These are phyloP conservation scores for Chiroxiphia lanceolata DNA, from an alignment of 2,797 vertebrate species.

Conservation along the genomic window DNA sequence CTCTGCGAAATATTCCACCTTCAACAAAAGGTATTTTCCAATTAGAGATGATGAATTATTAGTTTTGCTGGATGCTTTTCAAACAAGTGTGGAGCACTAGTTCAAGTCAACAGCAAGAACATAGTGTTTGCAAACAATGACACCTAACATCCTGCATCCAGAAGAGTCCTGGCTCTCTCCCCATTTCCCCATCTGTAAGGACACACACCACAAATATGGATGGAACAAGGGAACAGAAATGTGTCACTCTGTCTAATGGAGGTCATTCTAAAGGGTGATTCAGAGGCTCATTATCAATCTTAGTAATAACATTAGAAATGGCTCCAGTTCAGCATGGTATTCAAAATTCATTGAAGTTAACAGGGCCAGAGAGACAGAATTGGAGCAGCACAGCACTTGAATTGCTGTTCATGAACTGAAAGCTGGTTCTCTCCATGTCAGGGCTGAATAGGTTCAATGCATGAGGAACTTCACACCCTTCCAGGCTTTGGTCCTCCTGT, in stretches of 20 bases:
- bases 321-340: background rate
- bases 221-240: background rate
- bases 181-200: background rate
- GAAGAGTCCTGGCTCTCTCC: background rate
- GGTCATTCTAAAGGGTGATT: background rate
- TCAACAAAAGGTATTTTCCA: background rate
- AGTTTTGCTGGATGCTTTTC: background rate
- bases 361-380: background rate
- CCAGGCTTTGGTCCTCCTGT: background rate
- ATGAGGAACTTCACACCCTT: accelerated
- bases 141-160: background rate
- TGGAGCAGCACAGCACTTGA: background rate
- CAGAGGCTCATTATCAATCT: background rate
- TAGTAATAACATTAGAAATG: background rate
- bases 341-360: background rate
- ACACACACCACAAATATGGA: background rate
- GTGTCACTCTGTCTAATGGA: accelerated
- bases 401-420: background rate
- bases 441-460: background rate
- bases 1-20: background rate
- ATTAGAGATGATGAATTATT: background rate
- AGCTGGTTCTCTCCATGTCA: background rate
- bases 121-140: background rate
- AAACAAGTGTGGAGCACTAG: background rate
- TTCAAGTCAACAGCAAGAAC: background rate